Evolutionary conservation across 2,113 vertebrate genomes (phyloP).

Genomic region (Eonycteris spelaea): DNA sequence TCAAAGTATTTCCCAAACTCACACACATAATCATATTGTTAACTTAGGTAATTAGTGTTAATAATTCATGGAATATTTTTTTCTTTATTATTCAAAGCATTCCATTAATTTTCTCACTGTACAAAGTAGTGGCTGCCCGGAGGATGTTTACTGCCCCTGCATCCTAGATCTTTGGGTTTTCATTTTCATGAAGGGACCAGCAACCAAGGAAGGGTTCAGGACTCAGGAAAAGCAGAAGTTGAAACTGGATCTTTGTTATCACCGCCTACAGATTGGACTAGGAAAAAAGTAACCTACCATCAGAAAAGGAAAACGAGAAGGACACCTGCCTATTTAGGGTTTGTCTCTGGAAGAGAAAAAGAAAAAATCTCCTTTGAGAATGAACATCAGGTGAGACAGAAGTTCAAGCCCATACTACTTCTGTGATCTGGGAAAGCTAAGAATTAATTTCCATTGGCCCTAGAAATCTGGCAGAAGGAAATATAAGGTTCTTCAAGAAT

Average conservation of each 20-base stretch:
- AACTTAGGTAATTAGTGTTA: not conserved
- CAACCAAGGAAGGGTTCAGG: not conserved
- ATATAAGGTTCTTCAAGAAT: no score
- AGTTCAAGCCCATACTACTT: no score
- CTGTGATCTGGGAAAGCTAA: no score
- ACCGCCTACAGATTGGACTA: not conserved
- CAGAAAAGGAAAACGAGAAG: not conserved
- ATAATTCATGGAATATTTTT: not conserved
- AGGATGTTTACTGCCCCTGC: not conserved
- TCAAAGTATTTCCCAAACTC: not conserved
- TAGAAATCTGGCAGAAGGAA: no score
- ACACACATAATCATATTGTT: not conserved
- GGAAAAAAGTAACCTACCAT: not conserved
- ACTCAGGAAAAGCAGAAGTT: not conserved
- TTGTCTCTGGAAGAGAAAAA: not conserved
- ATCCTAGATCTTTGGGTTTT: not conserved
- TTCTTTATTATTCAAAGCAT: not conserved
- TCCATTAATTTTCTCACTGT: not conserved
- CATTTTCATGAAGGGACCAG: not conserved
- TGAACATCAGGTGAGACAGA: not conserved
- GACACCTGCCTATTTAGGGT: not conserved
- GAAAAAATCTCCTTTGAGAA: not conserved
- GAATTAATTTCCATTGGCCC: no score
- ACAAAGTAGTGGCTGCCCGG: not conserved
- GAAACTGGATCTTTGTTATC: not conserved